These are phyloP conservation scores for Cataglyphis hispanica DNA, from an alignment of 1,140 invertebrate genomes.

Conservation along the genomic window DNA sequence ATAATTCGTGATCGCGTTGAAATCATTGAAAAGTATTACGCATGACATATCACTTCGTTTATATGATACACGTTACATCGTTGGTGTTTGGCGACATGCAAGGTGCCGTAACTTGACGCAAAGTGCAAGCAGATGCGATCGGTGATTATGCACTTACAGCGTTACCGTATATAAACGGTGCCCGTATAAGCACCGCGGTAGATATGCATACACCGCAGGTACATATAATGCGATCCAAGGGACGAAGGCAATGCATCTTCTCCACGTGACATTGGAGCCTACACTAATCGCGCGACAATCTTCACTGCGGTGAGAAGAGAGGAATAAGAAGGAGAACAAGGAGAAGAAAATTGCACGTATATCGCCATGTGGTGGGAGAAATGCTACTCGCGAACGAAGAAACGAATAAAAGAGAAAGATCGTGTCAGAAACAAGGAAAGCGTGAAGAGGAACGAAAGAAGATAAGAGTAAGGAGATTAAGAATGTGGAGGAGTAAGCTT, in stretches of 20 bases:
- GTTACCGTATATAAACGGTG: slow-evolving; percentile 84
- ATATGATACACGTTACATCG: slow-evolving; percentile 59
- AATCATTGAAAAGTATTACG: slow-evolving; percentile 30
- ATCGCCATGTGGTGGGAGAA: slow-evolving; percentile 1
- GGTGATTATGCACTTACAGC: slow-evolving; percentile 86
- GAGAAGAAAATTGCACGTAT: slow-evolving; percentile 50
- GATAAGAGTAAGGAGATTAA: slow-evolving; percentile 42
- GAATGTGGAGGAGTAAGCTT: slow-evolving; percentile 14
- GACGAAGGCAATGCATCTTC: slow-evolving; percentile 85
- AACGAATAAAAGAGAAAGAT: slow-evolving; percentile 52
- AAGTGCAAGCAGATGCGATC: slow-evolving; percentile 86
- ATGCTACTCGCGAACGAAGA: slow-evolving; percentile 31
- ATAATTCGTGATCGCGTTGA: slow-evolving; percentile 48
- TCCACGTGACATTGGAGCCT: slow-evolving; percentile 82
- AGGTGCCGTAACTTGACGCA: slow-evolving; percentile 84
- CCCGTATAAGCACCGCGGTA: slow-evolving; percentile 73
- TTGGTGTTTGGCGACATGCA: slow-evolving; percentile 72
- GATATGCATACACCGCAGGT: slow-evolving; percentile 63
- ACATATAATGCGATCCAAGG: slow-evolving; percentile 72
- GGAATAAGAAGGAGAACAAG: slow-evolving; percentile 60
- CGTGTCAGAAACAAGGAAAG: slow-evolving; percentile 40
- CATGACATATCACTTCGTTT: slow-evolving; percentile 21
- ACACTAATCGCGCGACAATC: slow-evolving; percentile 87
- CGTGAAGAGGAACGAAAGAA: slow-evolving; percentile 41
- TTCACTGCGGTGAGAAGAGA: slow-evolving; percentile 76